Evolutionary conservation across 2,888 invertebrate species (phyloP), one percentile per base, ranked within the genome.

Genomic region (Sicus ferrugineus): DNA sequence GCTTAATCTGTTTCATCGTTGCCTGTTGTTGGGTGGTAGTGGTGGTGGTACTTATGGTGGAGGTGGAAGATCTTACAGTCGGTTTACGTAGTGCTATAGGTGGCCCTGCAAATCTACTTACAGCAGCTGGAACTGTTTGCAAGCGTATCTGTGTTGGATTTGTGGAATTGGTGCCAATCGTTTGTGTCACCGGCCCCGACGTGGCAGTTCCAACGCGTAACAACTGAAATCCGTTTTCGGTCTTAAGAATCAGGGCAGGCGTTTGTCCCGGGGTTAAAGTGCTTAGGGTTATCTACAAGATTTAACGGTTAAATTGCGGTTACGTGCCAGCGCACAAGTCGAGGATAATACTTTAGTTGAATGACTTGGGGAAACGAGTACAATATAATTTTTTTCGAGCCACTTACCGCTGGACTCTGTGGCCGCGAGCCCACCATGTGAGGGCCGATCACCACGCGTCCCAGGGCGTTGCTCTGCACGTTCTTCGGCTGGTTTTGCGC

Each of bases 171-270:
- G 82, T 79, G 78, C 89, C 87, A 76, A 85, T 81, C 75, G 84
- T 85, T 77, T 86, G 86, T 77, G 83, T 83, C 75, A 81, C 79
- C 73, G 87, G 87, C 77, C 90, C 88, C 71, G 89, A 86, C 70
- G 93, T 90, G 74, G 94, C 91, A 77, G 94, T 93, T 76, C 94
- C 94, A 79, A 95, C 93, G 85, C 96, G 91, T 83, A 97, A 88
- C 85, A 97, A 88, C 87, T 97, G 96, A 87, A 93, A 94, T 82
- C 97, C 97, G 89, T 94, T 96, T 88, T 97, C 97, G 83, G 97
- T 97, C 89, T 96, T 97, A 86, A 97, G 89, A 84, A 97, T 90
- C 85, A 97, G 89, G 86, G 90, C 89, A 85, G 96, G 94, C 86
- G 93, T 94, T 86, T 95, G 93, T 84, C 94, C 93, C 77, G 93